A percentile compares a stretch with the other conserved stretches of the same genome.
Evolutionary conservation across 64 coral and sea anemone species (phyloP).

Genomic region (Trachythela sp.): DNA sequence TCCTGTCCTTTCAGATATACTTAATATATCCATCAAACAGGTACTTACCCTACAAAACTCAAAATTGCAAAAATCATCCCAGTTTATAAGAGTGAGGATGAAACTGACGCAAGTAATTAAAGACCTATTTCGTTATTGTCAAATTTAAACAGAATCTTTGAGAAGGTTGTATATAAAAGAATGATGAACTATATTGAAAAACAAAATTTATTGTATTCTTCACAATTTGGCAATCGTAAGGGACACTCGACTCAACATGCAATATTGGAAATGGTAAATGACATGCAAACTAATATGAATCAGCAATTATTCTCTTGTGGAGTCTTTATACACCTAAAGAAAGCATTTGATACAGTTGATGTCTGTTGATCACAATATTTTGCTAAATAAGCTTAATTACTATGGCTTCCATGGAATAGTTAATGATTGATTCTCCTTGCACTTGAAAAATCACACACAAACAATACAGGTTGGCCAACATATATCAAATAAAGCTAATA

Average conservation of each 20-base stretch:
- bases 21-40: conserved; percentile 10
- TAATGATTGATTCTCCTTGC: not conserved
- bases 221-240: conserved; percentile 25
- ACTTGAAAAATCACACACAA: not conserved
- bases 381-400: not conserved
- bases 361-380: not conserved
- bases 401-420: not conserved
- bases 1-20: conserved; percentile 11
- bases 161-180: conserved; percentile 5
- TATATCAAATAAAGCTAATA: not conserved
- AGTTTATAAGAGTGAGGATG: conserved; percentile 24
- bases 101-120: not conserved
- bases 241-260: conserved; percentile 29
- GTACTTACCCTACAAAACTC: conserved; percentile 15
- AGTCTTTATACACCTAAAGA: not conserved
- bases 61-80: conserved; percentile 36
- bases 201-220: not conserved
- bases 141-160: conserved; percentile 11
- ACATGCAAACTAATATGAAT: not conserved
- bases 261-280: not conserved
- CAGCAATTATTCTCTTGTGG: not conserved
- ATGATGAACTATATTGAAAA: conserved; percentile 14
- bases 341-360: not conserved
- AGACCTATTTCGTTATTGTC: conserved; percentile 18
- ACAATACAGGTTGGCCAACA: not conserved